Evolutionary conservation across 2,113 vertebrate species (phyloP).

Genomic region (Xenotilapia flavipinnis): DNA sequence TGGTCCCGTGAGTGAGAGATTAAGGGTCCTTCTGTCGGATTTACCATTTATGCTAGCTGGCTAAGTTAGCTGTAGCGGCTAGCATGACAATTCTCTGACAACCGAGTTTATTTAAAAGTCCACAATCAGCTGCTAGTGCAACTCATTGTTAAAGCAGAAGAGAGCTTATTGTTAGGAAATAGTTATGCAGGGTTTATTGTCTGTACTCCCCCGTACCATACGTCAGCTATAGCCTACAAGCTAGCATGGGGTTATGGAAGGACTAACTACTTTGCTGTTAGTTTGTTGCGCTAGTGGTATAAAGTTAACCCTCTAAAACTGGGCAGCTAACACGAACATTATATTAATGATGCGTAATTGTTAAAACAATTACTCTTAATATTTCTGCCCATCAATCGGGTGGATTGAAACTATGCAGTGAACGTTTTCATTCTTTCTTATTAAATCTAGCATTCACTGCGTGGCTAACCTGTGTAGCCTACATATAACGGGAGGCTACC

Average conservation of each 20-base stretch:
- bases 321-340: background rate
- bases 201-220: background rate
- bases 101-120: background rate
- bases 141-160: no score
- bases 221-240: background rate
- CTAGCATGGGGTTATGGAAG: background rate
- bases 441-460: background rate
- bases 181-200: background rate
- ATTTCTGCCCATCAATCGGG: background rate
- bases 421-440: background rate
- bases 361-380: background rate
- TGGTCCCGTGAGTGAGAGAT: conserved; percentile 51
- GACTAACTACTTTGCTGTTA: conserved; percentile 1
- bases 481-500: background rate
- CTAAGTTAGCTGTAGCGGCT: conserved; percentile 20
- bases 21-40: conserved; percentile 55
- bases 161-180: background rate
- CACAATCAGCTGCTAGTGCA: background rate
- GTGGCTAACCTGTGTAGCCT: background rate
- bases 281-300: conserved; percentile 1
- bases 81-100: background rate
- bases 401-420: background rate
- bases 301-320: background rate
- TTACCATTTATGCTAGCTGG: conserved; percentile 45
- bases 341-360: background rate